These are phyloP conservation scores for Cyprinodon variegatus DNA, from an alignment of 2,113 vertebrate species.

Conservation along the genomic window DNA sequence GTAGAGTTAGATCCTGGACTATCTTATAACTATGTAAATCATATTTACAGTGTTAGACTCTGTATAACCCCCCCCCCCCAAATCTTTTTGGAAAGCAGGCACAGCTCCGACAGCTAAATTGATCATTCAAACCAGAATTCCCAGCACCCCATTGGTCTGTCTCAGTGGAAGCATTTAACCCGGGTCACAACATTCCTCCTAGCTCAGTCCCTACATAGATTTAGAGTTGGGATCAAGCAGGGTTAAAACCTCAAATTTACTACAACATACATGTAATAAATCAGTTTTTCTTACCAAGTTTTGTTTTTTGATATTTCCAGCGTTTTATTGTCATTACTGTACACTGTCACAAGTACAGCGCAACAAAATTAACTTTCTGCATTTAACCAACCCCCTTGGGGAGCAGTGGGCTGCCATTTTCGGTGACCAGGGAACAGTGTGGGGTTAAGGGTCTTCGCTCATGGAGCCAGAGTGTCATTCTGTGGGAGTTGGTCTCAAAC, in stretches of 20 bases:
- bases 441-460: too few relatives aligned
- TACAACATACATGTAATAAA: background rate
- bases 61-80: constrained; percentile 36
- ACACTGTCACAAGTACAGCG: too few relatives aligned
- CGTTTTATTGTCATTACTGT: too few relatives aligned
- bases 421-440: too few relatives aligned
- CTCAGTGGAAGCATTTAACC: constrained; percentile 72
- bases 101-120: constrained; percentile 60
- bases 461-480: too few relatives aligned
- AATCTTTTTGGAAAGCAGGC: constrained; percentile 58
- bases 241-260: background rate
- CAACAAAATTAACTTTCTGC: too few relatives aligned
- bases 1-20: constrained; percentile 73
- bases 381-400: too few relatives aligned
- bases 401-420: too few relatives aligned
- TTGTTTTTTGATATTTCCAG: too few relatives aligned
- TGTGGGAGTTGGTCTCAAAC: too few relatives aligned
- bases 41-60: constrained; percentile 65
- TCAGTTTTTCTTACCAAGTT: background rate
- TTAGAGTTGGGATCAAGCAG: constrained; percentile 28
- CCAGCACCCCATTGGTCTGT: constrained; percentile 61
- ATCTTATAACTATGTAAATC: constrained; percentile 78
- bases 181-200: constrained; percentile 65
- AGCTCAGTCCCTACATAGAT: constrained; percentile 46
- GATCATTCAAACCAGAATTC: constrained; percentile 79